phyloP scores from a whole-genome alignment of 2,888 invertebrate genomes.

The Thera obeliscata region DNA sequence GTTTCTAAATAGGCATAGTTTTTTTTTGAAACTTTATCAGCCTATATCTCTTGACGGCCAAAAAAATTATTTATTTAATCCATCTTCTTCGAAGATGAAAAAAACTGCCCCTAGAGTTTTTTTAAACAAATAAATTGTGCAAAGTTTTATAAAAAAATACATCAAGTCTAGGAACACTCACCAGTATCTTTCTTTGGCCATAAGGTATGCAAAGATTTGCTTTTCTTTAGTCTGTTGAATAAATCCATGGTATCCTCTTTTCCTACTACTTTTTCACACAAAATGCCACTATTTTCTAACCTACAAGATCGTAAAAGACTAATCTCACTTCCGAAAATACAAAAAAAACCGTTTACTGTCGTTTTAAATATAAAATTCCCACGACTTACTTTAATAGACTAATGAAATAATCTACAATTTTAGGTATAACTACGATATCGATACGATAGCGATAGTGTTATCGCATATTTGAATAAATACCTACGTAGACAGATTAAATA shows the following conservation, averaged over 20 bases:
- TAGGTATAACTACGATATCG: slow-evolving; percentile 16
- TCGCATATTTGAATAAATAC: slow-evolving; percentile 30
- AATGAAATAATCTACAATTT: slow-evolving; percentile 18
- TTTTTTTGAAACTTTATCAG: too few species aligned
- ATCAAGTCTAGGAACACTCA: slow-evolving; percentile 9
- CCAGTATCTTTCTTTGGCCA: slow-evolving; percentile 27
- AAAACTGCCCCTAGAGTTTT: too few species aligned
- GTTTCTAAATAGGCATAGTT: too few species aligned
- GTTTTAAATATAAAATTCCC: slow-evolving; percentile 23
- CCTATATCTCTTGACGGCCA: too few species aligned
- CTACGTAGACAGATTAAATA: slow-evolving; percentile 9
- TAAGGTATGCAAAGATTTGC: slow-evolving; percentile 31
- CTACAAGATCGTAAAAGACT: neutral
- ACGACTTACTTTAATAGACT: slow-evolving; percentile 22
- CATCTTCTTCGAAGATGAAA: too few species aligned
- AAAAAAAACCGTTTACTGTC: neutral
- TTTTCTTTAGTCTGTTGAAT: slow-evolving; percentile 25
- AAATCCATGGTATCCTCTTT: slow-evolving; percentile 15
- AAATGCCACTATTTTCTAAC: neutral
- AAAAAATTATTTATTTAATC: too few species aligned
- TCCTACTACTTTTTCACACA: neutral
- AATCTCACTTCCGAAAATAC: neutral
- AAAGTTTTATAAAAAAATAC: too few species aligned
- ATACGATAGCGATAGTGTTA: slow-evolving; percentile 20
- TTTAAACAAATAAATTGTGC: too few species aligned